Base-by-base conservation (phyloP, 2,888 invertebrate species). In the Tipula confusa region DNA sequence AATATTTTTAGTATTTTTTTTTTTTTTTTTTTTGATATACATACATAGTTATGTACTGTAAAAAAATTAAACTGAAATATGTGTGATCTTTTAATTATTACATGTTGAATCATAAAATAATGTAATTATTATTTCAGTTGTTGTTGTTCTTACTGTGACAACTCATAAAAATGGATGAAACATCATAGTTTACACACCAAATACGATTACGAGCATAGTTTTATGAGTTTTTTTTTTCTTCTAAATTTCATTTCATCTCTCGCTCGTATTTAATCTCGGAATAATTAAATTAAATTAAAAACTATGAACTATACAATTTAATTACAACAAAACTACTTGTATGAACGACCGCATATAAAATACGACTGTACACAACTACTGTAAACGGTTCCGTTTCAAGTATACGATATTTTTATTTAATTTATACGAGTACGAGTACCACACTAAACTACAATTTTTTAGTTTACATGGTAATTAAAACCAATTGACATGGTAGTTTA, bases 41-140 rank as follows among this genome's bases (percentile, higher is more conserved):
- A 33, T 6, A 33, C 9, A 48, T 48, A 48, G 48, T 48, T 48
- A 18, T 48, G 48, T 48, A 15, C 15, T 15, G 15, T 7, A 64
- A 7, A n/a, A 43, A 3, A 13, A 43, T 1, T n/a, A 38, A 43
- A n/a, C n/a, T n/a, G n/a, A 43, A 43, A 13, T n/a, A 43, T 64
- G 64, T 64, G 24, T 64, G 64, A 64, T 64, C 64, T 64, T 64
- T 64, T 64, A 64, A 64, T 64, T 64, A 64, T 64, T 64, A 64
- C 64, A 64, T 64, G 64, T 64, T 64, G 64, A 64, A 64, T 64
- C 64, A 64, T 64, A 64, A 64, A 64, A 64, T 64, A 64, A 64
- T 64, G 64, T 64, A 64, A 64, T 64, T 64, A 64, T 64, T 43
- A 31, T 31, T n/a, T n/a, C n/a, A n/a, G 7, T 43, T 43, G 5